Conservation (phyloP, 1,140 invertebrate genomes). For the Oncopeltus fasciatus region DNA sequence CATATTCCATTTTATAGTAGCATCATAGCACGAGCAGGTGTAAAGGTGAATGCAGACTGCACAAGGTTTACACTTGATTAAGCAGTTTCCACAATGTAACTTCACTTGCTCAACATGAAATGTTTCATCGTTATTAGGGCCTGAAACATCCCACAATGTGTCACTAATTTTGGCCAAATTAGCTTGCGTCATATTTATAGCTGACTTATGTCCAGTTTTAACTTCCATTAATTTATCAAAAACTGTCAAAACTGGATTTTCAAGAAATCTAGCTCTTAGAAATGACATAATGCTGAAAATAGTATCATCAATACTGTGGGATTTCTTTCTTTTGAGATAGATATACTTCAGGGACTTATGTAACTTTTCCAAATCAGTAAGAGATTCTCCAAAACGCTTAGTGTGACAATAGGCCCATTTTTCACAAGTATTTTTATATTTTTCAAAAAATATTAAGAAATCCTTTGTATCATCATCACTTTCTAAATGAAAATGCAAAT, state of each 20-base stretch:
- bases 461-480: neutral
- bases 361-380: neutral
- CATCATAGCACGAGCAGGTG: neutral
- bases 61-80: neutral
- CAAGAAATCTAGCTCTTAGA: neutral
- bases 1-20: neutral
- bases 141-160: too few relatives aligned
- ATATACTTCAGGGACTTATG: neutral
- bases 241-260: neutral
- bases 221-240: neutral
- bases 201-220: neutral
- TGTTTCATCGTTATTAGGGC: neutral
- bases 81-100: neutral
- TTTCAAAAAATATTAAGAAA: neutral
- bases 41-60: neutral
- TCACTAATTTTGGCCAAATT: neutral
- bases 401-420: neutral
- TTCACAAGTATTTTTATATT: neutral
- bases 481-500: neutral
- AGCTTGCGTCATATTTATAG: neutral
- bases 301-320: neutral
- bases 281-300: neutral
- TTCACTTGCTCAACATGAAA: neutral
- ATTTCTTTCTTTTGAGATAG: neutral
- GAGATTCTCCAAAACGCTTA: neutral